Conservation (phyloP, 2,113 vertebrate species). For the Osmerus mordax region DNA sequence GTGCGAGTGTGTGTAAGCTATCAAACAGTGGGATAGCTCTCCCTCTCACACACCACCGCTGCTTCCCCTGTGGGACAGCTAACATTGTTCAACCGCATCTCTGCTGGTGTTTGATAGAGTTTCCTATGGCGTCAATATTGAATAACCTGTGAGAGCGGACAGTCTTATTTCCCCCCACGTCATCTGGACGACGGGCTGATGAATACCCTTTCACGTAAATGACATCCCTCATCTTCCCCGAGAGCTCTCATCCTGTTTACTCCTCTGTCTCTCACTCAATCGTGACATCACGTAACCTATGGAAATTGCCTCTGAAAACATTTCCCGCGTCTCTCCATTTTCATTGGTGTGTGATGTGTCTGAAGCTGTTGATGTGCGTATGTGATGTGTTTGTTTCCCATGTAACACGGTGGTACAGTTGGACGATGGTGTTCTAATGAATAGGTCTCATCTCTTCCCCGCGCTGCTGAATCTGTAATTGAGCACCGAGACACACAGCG, state of each 20-base stretch:
- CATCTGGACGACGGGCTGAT: constrained; percentile 43
- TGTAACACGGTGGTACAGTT: too few relatives aligned
- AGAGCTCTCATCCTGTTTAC: constrained; percentile 34
- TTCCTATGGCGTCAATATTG: constrained; percentile 56
- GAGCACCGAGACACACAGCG: constrained; percentile 22
- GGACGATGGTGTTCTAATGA: constrained; percentile 20
- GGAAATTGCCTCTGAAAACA: constrained; percentile 16
- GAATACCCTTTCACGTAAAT: constrained; percentile 41
- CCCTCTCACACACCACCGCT: constrained; percentile 28
- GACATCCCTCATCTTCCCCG: constrained; percentile 26
- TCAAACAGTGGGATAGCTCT: constrained; percentile 38
- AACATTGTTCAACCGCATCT: constrained; percentile 28
- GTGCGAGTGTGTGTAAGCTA: background rate
- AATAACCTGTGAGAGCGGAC: constrained; percentile 31
- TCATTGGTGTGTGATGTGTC: constrained; percentile 16
- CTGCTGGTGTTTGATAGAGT: constrained; percentile 47
- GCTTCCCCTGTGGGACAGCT: constrained; percentile 35
- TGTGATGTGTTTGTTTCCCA: background rate
- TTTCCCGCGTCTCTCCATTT: constrained; percentile 22
- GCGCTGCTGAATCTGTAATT: constrained; percentile 22
- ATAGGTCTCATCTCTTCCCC: constrained; percentile 43
- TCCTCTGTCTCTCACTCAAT: constrained; percentile 23
- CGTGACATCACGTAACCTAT: constrained; percentile 23
- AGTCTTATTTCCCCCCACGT: constrained; percentile 48
- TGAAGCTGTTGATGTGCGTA: constrained; percentile 17